Conservation (phyloP, 2,113 vertebrate species). For the Girardinichthys multiradiatus region DNA sequence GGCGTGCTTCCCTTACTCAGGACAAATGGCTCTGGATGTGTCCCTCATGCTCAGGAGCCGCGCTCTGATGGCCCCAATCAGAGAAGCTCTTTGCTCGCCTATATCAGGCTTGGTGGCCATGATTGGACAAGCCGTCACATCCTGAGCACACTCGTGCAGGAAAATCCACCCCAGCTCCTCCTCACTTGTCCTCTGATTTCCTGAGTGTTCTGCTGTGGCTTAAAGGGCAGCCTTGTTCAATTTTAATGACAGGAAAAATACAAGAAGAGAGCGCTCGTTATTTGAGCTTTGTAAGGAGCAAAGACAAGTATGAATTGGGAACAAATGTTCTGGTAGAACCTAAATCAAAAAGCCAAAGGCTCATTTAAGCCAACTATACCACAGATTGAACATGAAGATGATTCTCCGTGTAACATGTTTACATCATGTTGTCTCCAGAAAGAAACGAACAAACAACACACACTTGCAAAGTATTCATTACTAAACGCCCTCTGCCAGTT, state of each 20-base stretch:
- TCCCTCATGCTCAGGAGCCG: neutral
- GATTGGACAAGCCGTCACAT: conserved; percentile 7
- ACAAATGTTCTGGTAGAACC: neutral
- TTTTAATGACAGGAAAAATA: conserved; percentile 1
- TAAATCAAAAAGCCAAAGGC: neutral
- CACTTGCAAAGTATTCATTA: conserved; percentile 11
- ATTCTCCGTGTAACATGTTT: accelerated
- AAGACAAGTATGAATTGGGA: neutral
- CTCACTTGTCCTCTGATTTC: neutral
- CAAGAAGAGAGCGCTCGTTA: neutral
- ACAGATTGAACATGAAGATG: neutral
- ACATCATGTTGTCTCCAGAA: neutral
- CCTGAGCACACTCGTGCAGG: conserved; percentile 7
- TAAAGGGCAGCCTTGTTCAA: conserved; percentile 1
- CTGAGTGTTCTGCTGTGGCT: conserved; percentile 6
- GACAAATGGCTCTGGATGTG: conserved; percentile 15
- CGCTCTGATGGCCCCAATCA: conserved; percentile 39
- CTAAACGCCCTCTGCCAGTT: conserved; percentile 9
- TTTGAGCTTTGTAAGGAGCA: neutral
- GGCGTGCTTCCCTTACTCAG: neutral
- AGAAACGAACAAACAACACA: neutral
- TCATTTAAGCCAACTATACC: neutral
- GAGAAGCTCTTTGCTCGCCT: conserved; percentile 4
- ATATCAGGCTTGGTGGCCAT: conserved; percentile 7
- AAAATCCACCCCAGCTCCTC: neutral